Conservation (phyloP, 2,888 invertebrate species). For the Clivina fossor region DNA sequence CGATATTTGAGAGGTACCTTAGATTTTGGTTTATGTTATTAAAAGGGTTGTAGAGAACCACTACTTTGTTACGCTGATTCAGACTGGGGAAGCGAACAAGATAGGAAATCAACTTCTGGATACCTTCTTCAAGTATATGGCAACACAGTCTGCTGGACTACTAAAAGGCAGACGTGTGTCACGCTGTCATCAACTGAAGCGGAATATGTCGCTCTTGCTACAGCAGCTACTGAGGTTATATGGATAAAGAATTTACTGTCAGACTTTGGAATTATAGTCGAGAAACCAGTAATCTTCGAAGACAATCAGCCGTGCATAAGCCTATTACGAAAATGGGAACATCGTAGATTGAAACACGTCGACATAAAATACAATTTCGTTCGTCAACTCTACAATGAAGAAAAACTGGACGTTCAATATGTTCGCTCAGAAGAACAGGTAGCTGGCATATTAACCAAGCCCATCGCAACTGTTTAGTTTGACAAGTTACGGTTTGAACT, state of each 20-base stretch:
- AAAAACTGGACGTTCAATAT: too few species aligned
- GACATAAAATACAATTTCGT: too few species aligned
- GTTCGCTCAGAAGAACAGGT: too few species aligned
- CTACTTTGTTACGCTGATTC: constrained; percentile 39
- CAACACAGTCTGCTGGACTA: constrained; percentile 44
- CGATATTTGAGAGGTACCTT: constrained; percentile 23
- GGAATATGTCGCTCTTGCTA: constrained; percentile 35
- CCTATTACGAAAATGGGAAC: too few species aligned
- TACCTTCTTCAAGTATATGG: constrained; percentile 39
- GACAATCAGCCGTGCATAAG: too few species aligned
- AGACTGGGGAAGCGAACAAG: constrained; percentile 37
- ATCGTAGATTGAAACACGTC: too few species aligned
- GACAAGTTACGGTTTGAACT: too few species aligned
- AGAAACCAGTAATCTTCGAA: too few species aligned
- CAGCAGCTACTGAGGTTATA: constrained; percentile 39
- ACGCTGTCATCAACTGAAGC: constrained; percentile 44
- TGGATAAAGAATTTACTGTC: constrained; percentile 39
- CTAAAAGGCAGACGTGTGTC: constrained; percentile 44
- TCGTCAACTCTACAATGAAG: too few species aligned
- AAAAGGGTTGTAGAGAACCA: not conserved
- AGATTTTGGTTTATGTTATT: constrained; percentile 5
- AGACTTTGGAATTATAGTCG: too few species aligned
- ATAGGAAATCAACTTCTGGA: constrained; percentile 43
- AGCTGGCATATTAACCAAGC: too few species aligned
- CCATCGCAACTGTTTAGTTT: too few species aligned